These are phyloP conservation scores for Caenorhabditis briggsae DNA, from an alignment of 1,140 invertebrate genomes.

Conservation along the genomic window DNA sequence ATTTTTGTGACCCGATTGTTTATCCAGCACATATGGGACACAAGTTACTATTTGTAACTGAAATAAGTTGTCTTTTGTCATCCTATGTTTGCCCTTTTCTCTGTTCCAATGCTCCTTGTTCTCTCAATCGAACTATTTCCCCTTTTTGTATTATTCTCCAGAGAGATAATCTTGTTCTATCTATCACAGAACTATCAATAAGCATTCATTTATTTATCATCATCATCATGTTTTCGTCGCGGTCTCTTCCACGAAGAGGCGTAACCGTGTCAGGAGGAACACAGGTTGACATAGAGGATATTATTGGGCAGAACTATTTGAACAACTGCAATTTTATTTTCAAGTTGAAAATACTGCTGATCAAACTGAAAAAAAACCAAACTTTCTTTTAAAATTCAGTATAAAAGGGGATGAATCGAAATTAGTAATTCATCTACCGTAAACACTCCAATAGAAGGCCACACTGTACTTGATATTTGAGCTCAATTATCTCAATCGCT, in stretches of 20 bases:
- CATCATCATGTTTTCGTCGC: conserved; percentile 14
- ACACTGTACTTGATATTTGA: no score
- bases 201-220: background rate
- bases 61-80: background rate
- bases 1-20: conserved; percentile 26
- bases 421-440: background rate
- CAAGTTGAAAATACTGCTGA: conserved; percentile 25
- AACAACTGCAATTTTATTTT: conserved; percentile 20
- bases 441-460: no score
- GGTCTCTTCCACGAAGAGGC: background rate
- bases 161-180: conserved; percentile 30
- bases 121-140: background rate
- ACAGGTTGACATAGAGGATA: conserved; percentile 29
- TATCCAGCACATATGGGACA: conserved; percentile 22
- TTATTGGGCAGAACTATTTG: conserved; percentile 15
- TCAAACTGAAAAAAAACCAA: background rate
- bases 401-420: background rate
- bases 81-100: conserved; percentile 33
- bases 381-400: background rate
- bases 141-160: background rate
- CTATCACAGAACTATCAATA: conserved; percentile 24
- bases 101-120: conserved; percentile 39
- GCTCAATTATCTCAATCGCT: no score
- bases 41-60: conserved; percentile 39
- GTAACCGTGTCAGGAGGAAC: conserved; percentile 31